These are phyloP conservation scores for Todus mexicanus DNA, from an alignment of 2,797 vertebrate species.

Conservation along the genomic window DNA sequence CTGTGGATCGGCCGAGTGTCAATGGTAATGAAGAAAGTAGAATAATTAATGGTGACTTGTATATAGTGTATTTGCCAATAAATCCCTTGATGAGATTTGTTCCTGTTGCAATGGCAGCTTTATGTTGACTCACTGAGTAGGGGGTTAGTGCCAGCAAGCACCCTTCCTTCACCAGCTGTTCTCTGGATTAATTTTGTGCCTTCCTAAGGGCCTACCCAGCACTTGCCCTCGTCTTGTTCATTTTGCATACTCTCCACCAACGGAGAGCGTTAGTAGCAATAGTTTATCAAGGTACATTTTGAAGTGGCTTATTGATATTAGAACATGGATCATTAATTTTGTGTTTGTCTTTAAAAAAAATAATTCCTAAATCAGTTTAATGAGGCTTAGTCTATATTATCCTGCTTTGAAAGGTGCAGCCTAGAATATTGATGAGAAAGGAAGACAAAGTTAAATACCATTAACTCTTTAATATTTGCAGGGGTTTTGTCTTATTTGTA, in stretches of 20 bases:
- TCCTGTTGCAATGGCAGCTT: neutral
- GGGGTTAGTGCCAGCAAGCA: neutral
- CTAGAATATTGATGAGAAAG: neutral
- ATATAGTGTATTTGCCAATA: neutral
- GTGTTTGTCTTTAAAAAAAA: neutral
- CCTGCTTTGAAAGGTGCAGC: neutral
- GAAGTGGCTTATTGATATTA: neutral
- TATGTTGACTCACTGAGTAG: neutral
- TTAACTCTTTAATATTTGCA: neutral
- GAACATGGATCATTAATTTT: conserved; percentile 22
- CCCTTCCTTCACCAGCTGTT: neutral
- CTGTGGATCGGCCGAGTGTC: neutral
- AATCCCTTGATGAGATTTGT: neutral
- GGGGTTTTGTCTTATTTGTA: neutral
- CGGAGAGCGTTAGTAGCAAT: neutral
- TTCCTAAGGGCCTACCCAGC: neutral
- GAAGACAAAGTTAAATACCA: neutral
- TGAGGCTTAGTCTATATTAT: conserved; percentile 8
- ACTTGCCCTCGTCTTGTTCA: neutral
- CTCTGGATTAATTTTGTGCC: neutral
- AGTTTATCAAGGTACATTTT: neutral
- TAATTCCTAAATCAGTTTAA: conserved; percentile 21
- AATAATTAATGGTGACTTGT: neutral
- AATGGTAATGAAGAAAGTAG: neutral
- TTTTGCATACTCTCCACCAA: neutral